Conservation (phyloP, 2,888 invertebrate genomes). For the Aporophyla nigra region DNA sequence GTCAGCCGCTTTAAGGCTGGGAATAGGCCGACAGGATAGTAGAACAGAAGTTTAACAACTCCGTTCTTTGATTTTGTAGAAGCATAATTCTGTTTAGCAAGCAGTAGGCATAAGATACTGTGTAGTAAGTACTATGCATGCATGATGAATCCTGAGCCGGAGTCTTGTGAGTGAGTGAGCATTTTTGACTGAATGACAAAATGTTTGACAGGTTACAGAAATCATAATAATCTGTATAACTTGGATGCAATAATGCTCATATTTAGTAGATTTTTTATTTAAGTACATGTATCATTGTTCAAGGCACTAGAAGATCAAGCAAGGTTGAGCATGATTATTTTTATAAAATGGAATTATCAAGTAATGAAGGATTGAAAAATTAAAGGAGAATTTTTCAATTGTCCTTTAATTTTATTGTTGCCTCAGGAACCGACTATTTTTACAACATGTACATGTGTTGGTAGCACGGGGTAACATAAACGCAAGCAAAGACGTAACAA, state of each 20-base stretch:
- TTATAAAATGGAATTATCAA: neutral
- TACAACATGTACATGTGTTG: too few species aligned
- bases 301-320: neutral
- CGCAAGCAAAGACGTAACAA: conserved; percentile 15
- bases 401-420: neutral
- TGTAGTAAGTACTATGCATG: neutral
- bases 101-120: neutral
- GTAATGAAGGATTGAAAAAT: neutral
- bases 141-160: neutral
- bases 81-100: neutral
- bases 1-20: conserved; percentile 24
- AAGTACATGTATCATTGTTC: neutral
- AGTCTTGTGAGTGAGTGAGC: neutral
- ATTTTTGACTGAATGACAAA: neutral
- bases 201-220: neutral
- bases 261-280: neutral
- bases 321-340: neutral
- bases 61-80: neutral
- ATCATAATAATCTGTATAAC: neutral
- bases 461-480: neutral
- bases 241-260: neutral
- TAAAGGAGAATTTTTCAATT: neutral
- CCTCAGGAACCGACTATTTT: neutral
- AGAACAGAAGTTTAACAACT: neutral
- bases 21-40: conserved; percentile 35